A percentile compares a stretch with the other conserved stretches of the same genome.
Evolutionary conservation across 2,888 invertebrate species (phyloP).

Genomic region (Epistrophella euchroma): DNA sequence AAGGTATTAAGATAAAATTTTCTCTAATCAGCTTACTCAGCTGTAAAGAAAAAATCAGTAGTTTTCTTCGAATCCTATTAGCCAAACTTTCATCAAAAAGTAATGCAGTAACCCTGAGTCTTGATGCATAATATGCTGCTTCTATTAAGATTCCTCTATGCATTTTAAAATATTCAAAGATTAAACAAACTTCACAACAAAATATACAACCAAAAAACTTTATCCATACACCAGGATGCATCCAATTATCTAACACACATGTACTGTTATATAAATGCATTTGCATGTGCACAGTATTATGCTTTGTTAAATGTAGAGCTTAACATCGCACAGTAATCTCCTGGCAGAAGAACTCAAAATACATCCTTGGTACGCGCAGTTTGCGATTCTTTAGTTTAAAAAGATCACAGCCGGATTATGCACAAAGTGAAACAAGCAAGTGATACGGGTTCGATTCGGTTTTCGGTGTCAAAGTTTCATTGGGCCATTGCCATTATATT

Average conservation of each 20-base stretch:
- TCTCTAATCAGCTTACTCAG: constrained; percentile 12
- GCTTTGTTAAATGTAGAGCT: constrained; percentile 26
- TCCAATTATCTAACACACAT: constrained; percentile 63
- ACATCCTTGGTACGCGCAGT: not conserved
- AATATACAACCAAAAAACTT: not conserved
- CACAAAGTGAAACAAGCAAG: not conserved
- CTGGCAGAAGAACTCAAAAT: not conserved
- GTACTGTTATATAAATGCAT: not conserved
- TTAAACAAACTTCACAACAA: constrained; percentile 31
- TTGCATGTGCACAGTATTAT: not conserved
- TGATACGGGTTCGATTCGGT: not conserved
- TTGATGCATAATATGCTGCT: not conserved
- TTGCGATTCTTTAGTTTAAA: not conserved
- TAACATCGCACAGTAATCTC: not conserved
- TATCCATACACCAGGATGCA: constrained; percentile 47
- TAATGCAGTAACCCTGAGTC: not conserved
- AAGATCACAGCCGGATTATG: constrained; percentile 3
- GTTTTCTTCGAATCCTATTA: constrained; percentile 3
- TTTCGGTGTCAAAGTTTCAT: not conserved
- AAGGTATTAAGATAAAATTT: constrained; percentile 1
- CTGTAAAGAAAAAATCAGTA: not conserved
- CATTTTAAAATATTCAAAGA: constrained; percentile 14
- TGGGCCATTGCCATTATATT: no score
- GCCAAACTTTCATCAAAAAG: not conserved
- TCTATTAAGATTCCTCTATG: not conserved